Evolutionary conservation across 2,888 invertebrate genomes (phyloP), one percentile per base, ranked within the genome.

Genomic region (Orthosia gracilis): DNA sequence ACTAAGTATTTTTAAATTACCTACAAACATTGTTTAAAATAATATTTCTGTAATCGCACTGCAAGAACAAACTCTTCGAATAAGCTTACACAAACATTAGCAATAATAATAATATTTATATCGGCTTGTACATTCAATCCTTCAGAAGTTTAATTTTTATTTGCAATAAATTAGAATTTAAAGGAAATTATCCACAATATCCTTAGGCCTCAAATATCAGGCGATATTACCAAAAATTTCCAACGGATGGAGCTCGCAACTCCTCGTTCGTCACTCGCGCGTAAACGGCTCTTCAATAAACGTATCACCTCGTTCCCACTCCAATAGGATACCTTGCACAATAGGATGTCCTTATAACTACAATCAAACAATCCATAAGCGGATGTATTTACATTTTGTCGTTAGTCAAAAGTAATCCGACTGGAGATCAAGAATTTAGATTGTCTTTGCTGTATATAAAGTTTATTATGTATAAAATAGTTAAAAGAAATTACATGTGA

Each of bases 331-430:
- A 82, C 65, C 77, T 79, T 79, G 58, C 82, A 77, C 82, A 79
- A 79, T 50, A 76, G 78, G 79, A 79, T 54, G 63, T 79, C 79
- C 69, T 82, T 15, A 82, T 78, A 23, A 76, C 26, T 40, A n/a
- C 12, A 55, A 67, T 45, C 63, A 11, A 18, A 26, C 63, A 50
- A 75, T 63, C 31, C 3, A 50, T 52, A 58, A 18, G 68, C 55
- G 49, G 57, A 40, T 62, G 55, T 74, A 45, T 17, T 23, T 26
- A n/a, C 17, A 65, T 52, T 58, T 40, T 79, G 58, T 54, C 21
- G 52, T 55, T 50, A 11, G 70, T 4, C 18, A 54, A 11, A 71
- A n/a, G 26, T 23, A 49, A 18, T 26, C 13, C 3, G 21, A 26
- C 7, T 52, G 23, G 23, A 31, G 4, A 12, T 23, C 26, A 15